Percentiles rank a stretch among this genome's conserved stretches.
phyloP scores from a whole-genome alignment of 2,113 vertebrate genomes.

The Heloderma charlesbogerti region DNA sequence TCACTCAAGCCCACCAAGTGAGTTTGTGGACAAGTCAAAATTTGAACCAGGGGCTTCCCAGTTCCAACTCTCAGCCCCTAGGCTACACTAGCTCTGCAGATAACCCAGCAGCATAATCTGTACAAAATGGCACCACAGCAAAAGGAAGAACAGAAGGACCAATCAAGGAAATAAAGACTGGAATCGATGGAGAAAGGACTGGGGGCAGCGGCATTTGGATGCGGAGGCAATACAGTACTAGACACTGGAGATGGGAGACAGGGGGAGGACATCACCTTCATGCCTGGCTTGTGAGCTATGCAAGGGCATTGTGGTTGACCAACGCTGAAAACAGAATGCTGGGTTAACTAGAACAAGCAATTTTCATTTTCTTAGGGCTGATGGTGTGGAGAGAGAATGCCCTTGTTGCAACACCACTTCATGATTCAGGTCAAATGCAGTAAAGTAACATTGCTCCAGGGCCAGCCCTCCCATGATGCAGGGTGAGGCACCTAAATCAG shows the following conservation, averaged over 20 bases:
- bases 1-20: not conserved
- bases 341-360: too few species aligned
- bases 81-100: not conserved
- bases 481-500: too few species aligned
- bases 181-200: not conserved
- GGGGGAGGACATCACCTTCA: not conserved
- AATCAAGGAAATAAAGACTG: not conserved
- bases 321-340: too few species aligned
- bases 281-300: not conserved
- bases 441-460: not conserved
- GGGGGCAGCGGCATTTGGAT: not conserved
- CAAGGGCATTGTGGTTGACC: not conserved
- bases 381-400: not conserved
- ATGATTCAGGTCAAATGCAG: not conserved
- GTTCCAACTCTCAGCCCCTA: not conserved
- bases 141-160: not conserved
- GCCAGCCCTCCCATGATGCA: not conserved
- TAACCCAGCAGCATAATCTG: not conserved
- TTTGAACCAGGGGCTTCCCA: not conserved
- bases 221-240: not conserved
- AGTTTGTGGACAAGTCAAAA: not conserved
- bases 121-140: not conserved
- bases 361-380: not conserved
- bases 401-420: not conserved
- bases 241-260: not conserved